A percentile compares a stretch with the other conserved stretches of the same genome.
These are phyloP conservation scores for Steatornis caripensis DNA, from an alignment of 2,113 vertebrate genomes.

Conservation along the genomic window DNA sequence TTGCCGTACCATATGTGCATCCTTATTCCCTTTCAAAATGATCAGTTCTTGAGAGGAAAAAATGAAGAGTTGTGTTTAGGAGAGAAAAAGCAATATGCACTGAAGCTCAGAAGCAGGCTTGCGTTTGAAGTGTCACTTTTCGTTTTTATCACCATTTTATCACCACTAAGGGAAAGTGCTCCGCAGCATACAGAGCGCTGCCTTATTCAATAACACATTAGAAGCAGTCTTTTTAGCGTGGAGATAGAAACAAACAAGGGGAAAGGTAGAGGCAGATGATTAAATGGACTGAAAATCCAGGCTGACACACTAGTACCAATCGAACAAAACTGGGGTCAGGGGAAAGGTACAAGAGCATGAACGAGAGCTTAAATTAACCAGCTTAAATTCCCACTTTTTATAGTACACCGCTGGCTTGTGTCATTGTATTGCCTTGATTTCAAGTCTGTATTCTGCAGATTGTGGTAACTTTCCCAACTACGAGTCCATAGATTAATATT, in stretches of 20 bases:
- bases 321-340: constrained; percentile 31
- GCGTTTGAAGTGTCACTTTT: constrained; percentile 63
- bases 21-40: not conserved
- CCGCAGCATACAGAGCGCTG: not conserved
- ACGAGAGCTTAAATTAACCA: not conserved
- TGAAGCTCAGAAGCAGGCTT: not conserved
- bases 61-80: not conserved
- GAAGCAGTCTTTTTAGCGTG: not conserved
- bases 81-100: constrained; percentile 1
- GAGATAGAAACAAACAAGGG: constrained; percentile 47
- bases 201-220: constrained; percentile 29
- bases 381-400: not conserved
- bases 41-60: not conserved
- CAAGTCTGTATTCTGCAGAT: not conserved
- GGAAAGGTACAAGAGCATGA: not conserved
- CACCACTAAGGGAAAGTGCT: constrained; percentile 40
- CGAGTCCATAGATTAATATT: not conserved
- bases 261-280: constrained; percentile 44
- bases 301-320: constrained; percentile 5
- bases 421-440: not conserved
- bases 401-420: not conserved
- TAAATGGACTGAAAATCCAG: constrained; percentile 58
- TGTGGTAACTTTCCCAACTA: not conserved
- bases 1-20: not conserved
- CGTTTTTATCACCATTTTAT: constrained; percentile 63